Evolutionary conservation across 2,113 vertebrate species (phyloP).

Genomic region (Trogon surrucura): DNA sequence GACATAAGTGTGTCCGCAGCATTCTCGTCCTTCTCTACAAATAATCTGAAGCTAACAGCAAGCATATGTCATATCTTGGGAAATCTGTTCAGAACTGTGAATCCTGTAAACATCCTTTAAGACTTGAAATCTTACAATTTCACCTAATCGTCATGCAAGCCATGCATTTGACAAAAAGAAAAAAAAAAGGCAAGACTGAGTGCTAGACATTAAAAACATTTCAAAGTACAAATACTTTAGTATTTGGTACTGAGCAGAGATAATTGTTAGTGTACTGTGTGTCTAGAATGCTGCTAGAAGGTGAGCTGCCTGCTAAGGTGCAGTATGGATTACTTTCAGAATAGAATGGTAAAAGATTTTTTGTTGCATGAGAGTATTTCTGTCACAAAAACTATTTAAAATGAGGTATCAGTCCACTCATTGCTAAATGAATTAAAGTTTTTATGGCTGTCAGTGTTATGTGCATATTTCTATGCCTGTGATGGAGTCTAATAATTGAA

Average conservation of each 20-base stretch:
- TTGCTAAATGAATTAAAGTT: not conserved
- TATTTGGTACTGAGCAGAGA: not conserved
- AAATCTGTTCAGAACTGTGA: not conserved
- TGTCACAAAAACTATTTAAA: not conserved
- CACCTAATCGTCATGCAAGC: not conserved
- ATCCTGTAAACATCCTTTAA: not conserved
- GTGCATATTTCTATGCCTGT: not conserved
- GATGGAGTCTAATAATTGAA: not conserved
- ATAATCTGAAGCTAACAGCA: not conserved
- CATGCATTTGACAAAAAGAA: not conserved
- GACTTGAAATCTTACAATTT: not conserved
- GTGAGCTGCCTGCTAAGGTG: not conserved
- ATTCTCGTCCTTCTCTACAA: not conserved
- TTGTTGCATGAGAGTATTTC: not conserved
- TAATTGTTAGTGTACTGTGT: not conserved
- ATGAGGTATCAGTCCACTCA: not conserved
- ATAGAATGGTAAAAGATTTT: not conserved
- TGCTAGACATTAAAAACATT: not conserved
- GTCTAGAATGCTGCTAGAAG: not conserved
- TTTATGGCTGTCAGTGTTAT: not conserved
- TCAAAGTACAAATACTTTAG: not conserved
- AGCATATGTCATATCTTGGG: not conserved
- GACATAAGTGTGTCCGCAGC: not conserved
- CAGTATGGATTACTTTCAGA: not conserved
- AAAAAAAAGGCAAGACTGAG: not conserved